Percentiles rank a stretch among this genome's conserved stretches.
phyloP scores from a whole-genome alignment of 2,888 invertebrate species.

The Gastrophysa polygoni region DNA sequence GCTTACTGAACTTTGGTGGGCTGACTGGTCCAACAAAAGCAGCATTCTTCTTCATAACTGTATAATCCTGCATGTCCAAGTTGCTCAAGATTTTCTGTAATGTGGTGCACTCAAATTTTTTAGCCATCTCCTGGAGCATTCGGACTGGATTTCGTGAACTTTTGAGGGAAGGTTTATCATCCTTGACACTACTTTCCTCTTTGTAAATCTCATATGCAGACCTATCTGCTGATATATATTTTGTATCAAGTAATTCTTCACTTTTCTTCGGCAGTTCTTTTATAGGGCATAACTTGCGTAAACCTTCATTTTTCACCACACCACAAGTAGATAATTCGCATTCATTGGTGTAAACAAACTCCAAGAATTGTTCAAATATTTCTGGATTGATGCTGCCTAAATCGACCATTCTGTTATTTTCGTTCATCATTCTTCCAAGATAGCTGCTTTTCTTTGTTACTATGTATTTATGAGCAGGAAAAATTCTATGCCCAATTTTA shows the following conservation, averaged over 20 bases:
- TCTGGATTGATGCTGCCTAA: conserved; percentile 66
- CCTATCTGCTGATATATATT: conserved; percentile 44
- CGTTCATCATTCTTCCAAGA: conserved; percentile 64
- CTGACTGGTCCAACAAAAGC: conserved; percentile 26
- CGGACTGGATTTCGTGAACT: conserved; percentile 61
- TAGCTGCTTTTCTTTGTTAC: conserved; percentile 69
- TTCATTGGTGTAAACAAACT: conserved; percentile 71
- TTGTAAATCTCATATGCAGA: conserved; percentile 63
- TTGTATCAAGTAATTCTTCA: conserved; percentile 18
- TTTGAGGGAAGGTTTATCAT: conserved; percentile 34
- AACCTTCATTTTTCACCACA: conserved; percentile 52
- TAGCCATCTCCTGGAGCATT: conserved; percentile 64
- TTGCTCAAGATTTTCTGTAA: conserved; percentile 63
- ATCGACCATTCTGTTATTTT: conserved; percentile 54
- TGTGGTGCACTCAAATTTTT: conserved; percentile 61
- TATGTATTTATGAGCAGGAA: conserved; percentile 77
- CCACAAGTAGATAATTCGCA: conserved; percentile 68
- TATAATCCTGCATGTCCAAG: conserved; percentile 47
- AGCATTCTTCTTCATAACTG: conserved; percentile 37
- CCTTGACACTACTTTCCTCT: conserved; percentile 34
- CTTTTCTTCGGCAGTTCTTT: conserved; percentile 31
- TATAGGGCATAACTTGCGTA: conserved; percentile 37
- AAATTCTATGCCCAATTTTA: conserved; percentile 66
- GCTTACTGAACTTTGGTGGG: conserved; percentile 33
- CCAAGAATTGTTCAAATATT: conserved; percentile 74